Evolutionary conservation across 2,888 invertebrate species (phyloP), one percentile per base, ranked within the genome.

Genomic region (Epirrhoe alternata): DNA sequence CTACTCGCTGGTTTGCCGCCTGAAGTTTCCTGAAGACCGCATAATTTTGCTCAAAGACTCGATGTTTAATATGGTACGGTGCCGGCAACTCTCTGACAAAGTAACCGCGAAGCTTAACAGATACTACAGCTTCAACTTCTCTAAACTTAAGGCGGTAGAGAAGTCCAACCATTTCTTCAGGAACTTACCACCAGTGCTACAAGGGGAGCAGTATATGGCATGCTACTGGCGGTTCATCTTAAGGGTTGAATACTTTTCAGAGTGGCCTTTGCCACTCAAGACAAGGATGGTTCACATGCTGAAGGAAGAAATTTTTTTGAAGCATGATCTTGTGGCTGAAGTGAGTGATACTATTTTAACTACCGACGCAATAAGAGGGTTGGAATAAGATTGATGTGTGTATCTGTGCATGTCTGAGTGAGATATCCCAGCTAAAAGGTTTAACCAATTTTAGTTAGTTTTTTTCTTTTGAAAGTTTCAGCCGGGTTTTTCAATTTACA

Each of bases 221-320:
- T 66, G 69, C 38, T 75, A 79, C 49, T 64, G 57, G 5, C 62
- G 62, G 4, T 67, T 70, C 5, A 31, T 84, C 10, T 65, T 56
- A 6, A 74, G 72, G 31, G 70, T 82, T n/a, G 77, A 79, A 3
- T 80, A 73, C 50, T 83, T 84, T 50, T 31, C 68, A 0, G 74
- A 75, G 0, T 84, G 84, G 83, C 81, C 80, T 1, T 7, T 16
- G 1, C 56, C 71, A 6, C n/a, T 81, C 0, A 66, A 80, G 10
- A 71, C 74, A 5, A 70, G 66, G 5, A 38, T 82, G 0, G 70
- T 76, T 4, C 30, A 71, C 35, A 33, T 76, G 65, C 10, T 80
- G 30, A 74, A 76, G 14, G 74, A 76, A 51, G 74, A 80, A 38
- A 70, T 80, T 16, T 82, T 70, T 66, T 51, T 81, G 56, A 54